Base-by-base conservation (phyloP, 2,797 vertebrate genomes). In the Melanogrammus aeglefinus region DNA sequence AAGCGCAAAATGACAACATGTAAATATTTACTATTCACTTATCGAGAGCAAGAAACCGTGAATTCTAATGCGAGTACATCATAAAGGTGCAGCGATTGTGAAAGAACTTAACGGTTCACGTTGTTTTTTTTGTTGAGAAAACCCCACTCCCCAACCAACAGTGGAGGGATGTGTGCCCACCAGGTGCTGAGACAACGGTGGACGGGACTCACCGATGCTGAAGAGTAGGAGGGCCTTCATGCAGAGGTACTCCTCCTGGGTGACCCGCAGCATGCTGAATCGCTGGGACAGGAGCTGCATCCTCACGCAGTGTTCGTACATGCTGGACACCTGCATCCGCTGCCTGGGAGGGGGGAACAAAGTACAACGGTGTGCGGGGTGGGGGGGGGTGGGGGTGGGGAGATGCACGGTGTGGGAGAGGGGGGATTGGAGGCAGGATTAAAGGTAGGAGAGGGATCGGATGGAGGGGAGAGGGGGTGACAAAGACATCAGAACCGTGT, bases 171-270 rank as follows among this genome's bases (percentile, higher is more conserved):
- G 38, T 39, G 9, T 39, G 44, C 41, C 41, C 2, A 24, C 21
- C 8, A 2, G 51, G 21, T 24, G 57, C n/a, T 1, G 3, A 7
- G 21, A 16, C 21, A 0, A 5, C 57, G 57, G 57, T 1, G 4
- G 57, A 1, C 8, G 63, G 24, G 0, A 96, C 97, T 96, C 88
- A 98, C 97, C 94, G 91, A 98, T 96, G 91, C 97, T 98, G 95
- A 98, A 97, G 89, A 98, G 96, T 57, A 98, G 94, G 66, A 98
- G 93, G 76, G 96, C 96, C 88, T 98, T 98, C 97, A 98, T 98
- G 83, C 97, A 98, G 84, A 98, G 95, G 81, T 97, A 98, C 93
- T 98, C 97, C 90, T 98, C 96, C 73, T 95, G 95, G 0, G 96
- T 97, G 91, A 98, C 95, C 88, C 96, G 95, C 78, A 98, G 95